phyloP scores from a whole-genome alignment of 2,113 vertebrate species.

The Hylia prasina region DNA sequence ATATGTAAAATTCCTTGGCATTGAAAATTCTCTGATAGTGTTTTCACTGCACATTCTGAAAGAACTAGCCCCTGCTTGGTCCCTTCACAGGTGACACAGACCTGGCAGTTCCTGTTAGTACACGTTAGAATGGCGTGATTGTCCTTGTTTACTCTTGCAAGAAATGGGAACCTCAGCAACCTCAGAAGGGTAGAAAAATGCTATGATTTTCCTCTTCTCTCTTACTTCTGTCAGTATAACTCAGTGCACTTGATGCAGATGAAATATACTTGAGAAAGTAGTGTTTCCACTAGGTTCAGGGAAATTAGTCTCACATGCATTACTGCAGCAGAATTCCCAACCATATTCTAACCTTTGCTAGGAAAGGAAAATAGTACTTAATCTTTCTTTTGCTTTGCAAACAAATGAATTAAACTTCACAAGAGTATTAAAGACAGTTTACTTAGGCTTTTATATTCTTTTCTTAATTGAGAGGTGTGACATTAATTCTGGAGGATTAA shows the following conservation, averaged over 20 bases:
- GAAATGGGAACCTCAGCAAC: not conserved
- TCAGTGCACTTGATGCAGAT: not conserved
- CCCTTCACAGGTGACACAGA: conserved; percentile 1
- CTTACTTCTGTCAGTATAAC: not conserved
- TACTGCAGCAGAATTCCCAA: not conserved
- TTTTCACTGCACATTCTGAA: not conserved
- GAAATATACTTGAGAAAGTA: not conserved
- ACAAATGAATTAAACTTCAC: not conserved
- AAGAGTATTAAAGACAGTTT: not conserved
- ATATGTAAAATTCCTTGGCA: conserved; percentile 9
- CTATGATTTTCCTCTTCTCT: not conserved
- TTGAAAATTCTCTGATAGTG: not conserved
- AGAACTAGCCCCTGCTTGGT: not conserved
- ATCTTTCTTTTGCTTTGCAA: conserved; percentile 6
- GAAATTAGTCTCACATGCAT: not conserved
- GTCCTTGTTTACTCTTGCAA: not conserved
- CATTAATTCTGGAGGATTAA: not conserved
- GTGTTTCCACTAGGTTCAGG: fast-evolving
- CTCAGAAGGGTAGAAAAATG: not conserved
- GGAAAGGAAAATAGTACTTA: not conserved
- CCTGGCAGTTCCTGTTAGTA: not conserved
- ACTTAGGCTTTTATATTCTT: not conserved
- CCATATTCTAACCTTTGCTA: not conserved
- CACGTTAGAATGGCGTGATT: not conserved
- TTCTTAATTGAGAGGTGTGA: not conserved